These are phyloP conservation scores for Hyperopisus bebe DNA, from an alignment of 2,113 vertebrate species.

Conservation along the genomic window DNA sequence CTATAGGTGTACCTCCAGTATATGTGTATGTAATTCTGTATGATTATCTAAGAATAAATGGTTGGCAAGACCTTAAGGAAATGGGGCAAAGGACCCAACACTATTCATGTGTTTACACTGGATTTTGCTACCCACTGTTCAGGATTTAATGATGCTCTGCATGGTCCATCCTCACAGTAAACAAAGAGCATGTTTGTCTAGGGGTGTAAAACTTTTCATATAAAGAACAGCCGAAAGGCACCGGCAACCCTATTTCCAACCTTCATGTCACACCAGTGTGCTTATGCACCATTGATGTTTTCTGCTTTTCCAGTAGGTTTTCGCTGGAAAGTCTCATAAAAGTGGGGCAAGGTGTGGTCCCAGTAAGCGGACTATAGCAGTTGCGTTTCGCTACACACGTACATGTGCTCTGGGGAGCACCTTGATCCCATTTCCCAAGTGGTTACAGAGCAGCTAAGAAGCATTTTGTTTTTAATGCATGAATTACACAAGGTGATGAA, in stretches of 20 bases:
- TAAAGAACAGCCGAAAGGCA: background rate
- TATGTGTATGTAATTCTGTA: background rate
- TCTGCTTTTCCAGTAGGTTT: background rate
- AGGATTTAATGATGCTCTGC: background rate
- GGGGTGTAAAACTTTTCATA: background rate
- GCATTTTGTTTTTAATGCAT: background rate
- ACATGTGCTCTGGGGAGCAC: background rate
- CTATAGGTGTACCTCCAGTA: background rate
- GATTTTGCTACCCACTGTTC: background rate
- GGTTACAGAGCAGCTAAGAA: background rate
- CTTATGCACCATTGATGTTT: background rate
- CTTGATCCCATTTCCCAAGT: background rate
- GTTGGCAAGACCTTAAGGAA: background rate
- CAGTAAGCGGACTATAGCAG: background rate
- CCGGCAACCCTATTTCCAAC: background rate
- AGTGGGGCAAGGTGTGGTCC: background rate
- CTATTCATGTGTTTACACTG: background rate
- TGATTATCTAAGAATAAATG: background rate
- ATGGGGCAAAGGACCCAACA: background rate
- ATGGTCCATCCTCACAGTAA: background rate
- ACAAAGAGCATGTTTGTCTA: background rate
- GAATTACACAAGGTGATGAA: conserved; percentile 1
- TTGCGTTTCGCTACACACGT: background rate
- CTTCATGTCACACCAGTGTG: background rate
- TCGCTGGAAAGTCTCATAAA: background rate